phyloP scores from a whole-genome alignment of 2,888 invertebrate species.

The Lymantria monacha region DNA sequence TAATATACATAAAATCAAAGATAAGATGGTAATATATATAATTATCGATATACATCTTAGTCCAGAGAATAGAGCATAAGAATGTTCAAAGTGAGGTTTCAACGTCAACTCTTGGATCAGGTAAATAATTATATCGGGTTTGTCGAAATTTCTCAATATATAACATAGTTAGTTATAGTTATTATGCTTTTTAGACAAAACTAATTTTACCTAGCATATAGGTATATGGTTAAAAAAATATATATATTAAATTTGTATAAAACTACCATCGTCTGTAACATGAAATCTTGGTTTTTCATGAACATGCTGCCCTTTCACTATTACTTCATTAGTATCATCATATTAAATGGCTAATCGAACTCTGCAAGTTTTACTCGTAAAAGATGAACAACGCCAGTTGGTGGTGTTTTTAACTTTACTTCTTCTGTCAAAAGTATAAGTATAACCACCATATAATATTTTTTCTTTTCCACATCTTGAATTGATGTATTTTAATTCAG shows the following conservation, averaged over 20 bases:
- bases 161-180: too few species aligned
- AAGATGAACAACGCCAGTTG: conserved; percentile 14
- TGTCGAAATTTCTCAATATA: too few species aligned
- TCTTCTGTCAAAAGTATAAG: conserved; percentile 2
- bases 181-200: too few species aligned
- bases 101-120: too few species aligned
- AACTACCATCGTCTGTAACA: conserved; percentile 1
- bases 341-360: neutral
- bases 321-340: neutral
- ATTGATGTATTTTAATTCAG: conserved; percentile 1
- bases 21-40: too few species aligned
- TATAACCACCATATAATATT: conserved; percentile 2
- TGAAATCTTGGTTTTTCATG: conserved; percentile 1
- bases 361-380: conserved; percentile 3
- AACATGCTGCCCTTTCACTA: neutral
- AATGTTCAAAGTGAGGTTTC: too few species aligned
- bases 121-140: too few species aligned
- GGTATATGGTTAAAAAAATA: neutral
- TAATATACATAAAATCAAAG: neutral
- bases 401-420: neutral
- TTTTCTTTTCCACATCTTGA: conserved; percentile 2
- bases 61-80: too few species aligned
- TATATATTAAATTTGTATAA: neutral
- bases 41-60: too few species aligned
- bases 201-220: too few species aligned